These are phyloP conservation scores for Cenopis cana DNA, from an alignment of 2,888 invertebrate genomes.

Conservation along the genomic window DNA sequence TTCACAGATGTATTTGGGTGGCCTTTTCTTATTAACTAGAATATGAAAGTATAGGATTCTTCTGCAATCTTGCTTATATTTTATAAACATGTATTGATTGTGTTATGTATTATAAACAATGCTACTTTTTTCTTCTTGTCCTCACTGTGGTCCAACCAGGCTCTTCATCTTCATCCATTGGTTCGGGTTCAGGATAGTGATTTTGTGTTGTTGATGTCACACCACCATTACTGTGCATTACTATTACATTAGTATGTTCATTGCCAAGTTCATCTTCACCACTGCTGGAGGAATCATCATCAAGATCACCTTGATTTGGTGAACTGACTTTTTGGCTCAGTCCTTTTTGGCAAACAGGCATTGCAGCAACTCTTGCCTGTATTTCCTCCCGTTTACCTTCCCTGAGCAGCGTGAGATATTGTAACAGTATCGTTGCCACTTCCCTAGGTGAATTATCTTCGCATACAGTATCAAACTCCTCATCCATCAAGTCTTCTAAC, in stretches of 20 bases:
- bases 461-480: constrained; percentile 89
- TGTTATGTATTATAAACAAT: background rate
- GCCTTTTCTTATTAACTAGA: no score
- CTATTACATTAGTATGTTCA: constrained; percentile 59
- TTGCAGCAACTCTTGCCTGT: constrained; percentile 82
- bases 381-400: constrained; percentile 84
- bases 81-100: no score
- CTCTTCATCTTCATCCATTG: constrained; percentile 83
- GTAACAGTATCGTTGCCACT: constrained; percentile 85
- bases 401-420: constrained; percentile 83
- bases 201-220: constrained; percentile 56
- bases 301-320: constrained; percentile 76
- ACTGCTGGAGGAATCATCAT: constrained; percentile 78
- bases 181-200: constrained; percentile 59
- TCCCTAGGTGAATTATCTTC: constrained; percentile 90
- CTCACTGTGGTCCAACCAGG: constrained; percentile 88
- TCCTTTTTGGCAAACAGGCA: constrained; percentile 86
- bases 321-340: constrained; percentile 78
- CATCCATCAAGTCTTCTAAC: constrained; percentile 89
- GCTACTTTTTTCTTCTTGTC: constrained; percentile 66
- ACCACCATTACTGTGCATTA: constrained; percentile 1
- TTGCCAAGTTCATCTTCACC: constrained; percentile 66
- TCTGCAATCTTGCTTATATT: no score
- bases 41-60: no score
- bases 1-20: no score